Evolutionary conservation across 2,888 invertebrate species (phyloP).

Genomic region (Parnassius glacialis): DNA sequence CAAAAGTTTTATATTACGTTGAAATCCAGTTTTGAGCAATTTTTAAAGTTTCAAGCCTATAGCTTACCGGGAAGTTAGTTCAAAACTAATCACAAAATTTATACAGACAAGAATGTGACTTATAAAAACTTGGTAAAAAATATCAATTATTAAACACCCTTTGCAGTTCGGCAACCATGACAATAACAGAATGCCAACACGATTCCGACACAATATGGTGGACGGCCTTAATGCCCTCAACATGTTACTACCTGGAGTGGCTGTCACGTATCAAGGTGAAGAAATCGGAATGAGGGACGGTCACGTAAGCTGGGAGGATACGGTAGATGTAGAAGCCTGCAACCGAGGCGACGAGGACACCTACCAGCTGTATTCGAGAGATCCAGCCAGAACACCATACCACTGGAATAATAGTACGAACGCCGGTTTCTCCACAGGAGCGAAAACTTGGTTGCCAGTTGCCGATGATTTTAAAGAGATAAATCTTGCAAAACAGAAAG

Average conservation of each 20-base stretch:
- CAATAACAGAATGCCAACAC: slow-evolving; percentile 81
- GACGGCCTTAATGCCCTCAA: slow-evolving; percentile 86
- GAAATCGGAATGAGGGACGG: slow-evolving; percentile 87
- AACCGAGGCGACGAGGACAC: slow-evolving; percentile 76
- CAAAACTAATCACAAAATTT: too few species aligned
- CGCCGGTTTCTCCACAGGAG: slow-evolving; percentile 82
- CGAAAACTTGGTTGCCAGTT: slow-evolving; percentile 85
- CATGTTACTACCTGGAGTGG: slow-evolving; percentile 87
- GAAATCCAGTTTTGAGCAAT: too few species aligned
- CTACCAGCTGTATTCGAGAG: slow-evolving; percentile 77
- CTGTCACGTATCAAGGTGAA: slow-evolving; percentile 91
- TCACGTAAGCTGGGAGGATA: slow-evolving; percentile 78
- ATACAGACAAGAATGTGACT: too few species aligned
- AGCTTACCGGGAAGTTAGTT: too few species aligned
- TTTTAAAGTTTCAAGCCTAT: too few species aligned
- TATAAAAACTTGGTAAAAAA: not conserved
- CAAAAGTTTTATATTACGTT: too few species aligned
- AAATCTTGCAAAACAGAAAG: slow-evolving; percentile 80
- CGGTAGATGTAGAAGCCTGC: slow-evolving; percentile 79
- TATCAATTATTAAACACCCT: slow-evolving; percentile 13
- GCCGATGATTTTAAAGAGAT: slow-evolving; percentile 80
- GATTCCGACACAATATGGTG: slow-evolving; percentile 83
- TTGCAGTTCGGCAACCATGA: slow-evolving; percentile 86
- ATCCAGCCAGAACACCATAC: slow-evolving; percentile 84
- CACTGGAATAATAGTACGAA: slow-evolving; percentile 82